Evolutionary conservation across 1,140 invertebrate species (phyloP), one percentile per base, ranked within the genome.

Genomic region (Lasioglossum albipes): DNA sequence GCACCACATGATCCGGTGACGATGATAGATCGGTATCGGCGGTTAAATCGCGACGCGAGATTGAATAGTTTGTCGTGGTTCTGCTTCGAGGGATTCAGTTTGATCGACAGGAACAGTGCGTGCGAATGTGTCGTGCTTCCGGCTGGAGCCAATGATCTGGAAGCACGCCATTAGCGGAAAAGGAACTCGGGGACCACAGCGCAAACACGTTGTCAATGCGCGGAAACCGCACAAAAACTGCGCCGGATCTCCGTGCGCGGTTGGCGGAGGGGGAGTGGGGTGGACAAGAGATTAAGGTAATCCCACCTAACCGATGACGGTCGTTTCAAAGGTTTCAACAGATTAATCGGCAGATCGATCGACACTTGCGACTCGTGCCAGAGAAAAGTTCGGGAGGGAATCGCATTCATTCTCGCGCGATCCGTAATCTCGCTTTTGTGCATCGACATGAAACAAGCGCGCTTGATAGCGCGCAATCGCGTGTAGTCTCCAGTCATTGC

Each of bases 241-340:
- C 16, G 49, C 74, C 74, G 66, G 82, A 83, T 80, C 69, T 54
- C 18, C 64, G 22, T 49, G 16, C 52, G 13, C 52, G 13, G 2
- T 54, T 2, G 16, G 5, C 13, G 52, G 1, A 13, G 18, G 20
- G 70, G 10, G 27, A 41, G 71, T 52, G 64, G 70, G 70, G 10
- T 41, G 61, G 71, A 69, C 78, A 57, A 90, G 87, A 90, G 90
- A 92, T 91, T 91, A 91, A 88, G 87, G 87, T 92, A 92, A 91
- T 89, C 88, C 89, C 69, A 86, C 75, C 85, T 90, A 91, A 92
- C 87, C 89, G 90, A 91, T 91, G 91, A 92, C 88, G 88, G 82
- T 90, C 88, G 86, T 89, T 92, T 69, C 82, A 91, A 90, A 92
- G 92, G 91, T 90, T 93, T 92, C 90, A 90, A 86, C 89, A 88